These are phyloP conservation scores for Pica pica DNA, from an alignment of 2,113 vertebrate species.

Conservation along the genomic window DNA sequence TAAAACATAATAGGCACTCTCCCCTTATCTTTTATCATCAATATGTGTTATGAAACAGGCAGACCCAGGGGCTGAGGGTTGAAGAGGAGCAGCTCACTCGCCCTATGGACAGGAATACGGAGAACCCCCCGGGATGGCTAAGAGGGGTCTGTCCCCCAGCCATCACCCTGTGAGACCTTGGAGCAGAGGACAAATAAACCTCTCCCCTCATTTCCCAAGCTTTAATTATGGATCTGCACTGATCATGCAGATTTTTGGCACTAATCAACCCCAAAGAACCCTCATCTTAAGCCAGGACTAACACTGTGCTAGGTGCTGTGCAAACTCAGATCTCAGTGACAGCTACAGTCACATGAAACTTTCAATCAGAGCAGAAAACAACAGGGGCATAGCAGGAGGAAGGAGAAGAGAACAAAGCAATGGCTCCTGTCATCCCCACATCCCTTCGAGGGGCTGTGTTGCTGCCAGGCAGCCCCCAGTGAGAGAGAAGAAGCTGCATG, in stretches of 20 bases:
- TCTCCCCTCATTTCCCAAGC: background rate
- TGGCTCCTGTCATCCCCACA: background rate
- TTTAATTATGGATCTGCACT: background rate
- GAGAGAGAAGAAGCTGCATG: background rate
- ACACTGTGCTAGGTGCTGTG: slow-evolving; percentile 7
- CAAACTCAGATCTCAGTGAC: slow-evolving; percentile 35
- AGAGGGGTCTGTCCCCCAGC: background rate
- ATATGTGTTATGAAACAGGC: background rate
- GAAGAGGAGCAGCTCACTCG: background rate
- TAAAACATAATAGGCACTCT: background rate
- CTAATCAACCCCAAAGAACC: background rate
- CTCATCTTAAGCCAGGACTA: slow-evolving; percentile 1
- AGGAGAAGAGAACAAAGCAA: slow-evolving; percentile 34
- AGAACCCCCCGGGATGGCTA: background rate
- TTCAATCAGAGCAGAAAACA: slow-evolving; percentile 36
- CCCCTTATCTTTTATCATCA: background rate
- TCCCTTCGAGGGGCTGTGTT: background rate
- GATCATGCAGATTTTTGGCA: background rate
- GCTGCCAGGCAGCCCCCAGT: background rate
- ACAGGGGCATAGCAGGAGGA: background rate
- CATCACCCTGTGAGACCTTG: background rate
- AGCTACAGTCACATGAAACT: slow-evolving; percentile 10
- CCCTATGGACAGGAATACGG: background rate
- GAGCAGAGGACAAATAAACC: background rate
- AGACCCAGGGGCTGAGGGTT: background rate